Evolutionary conservation across 1,140 invertebrate genomes (phyloP).

Genomic region (Acarapis woodi): DNA sequence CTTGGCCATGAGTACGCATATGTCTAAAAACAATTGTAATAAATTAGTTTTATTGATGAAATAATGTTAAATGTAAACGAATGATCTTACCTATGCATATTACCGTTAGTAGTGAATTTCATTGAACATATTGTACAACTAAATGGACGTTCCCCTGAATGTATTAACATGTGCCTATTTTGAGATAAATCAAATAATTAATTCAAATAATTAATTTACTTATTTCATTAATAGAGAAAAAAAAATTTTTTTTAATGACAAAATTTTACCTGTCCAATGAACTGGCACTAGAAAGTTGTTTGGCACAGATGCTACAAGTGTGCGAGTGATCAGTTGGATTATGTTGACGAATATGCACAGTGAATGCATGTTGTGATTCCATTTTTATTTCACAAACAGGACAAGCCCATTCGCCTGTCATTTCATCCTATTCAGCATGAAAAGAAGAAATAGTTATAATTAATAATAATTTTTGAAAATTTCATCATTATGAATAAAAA

Average conservation of each 20-base stretch:
- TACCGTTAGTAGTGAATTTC: constrained; percentile 58
- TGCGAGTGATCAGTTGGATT: constrained; percentile 22
- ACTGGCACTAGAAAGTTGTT: constrained; percentile 35
- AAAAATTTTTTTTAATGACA: too few relatives aligned
- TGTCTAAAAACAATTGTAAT: too few relatives aligned
- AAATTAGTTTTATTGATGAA: too few relatives aligned
- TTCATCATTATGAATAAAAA: too few relatives aligned
- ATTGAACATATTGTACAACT: constrained; percentile 43
- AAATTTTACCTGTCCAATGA: constrained; percentile 41
- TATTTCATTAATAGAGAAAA: too few relatives aligned
- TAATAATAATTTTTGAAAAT: too few relatives aligned
- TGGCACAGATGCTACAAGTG: constrained; percentile 22
- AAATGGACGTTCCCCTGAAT: constrained; percentile 40
- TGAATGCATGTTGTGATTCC: constrained; percentile 30
- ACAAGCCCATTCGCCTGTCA: constrained; percentile 17
- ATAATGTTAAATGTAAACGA: too few relatives aligned
- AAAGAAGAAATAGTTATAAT: too few relatives aligned
- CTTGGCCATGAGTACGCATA: constrained; percentile 31
- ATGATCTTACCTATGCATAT: too few relatives aligned
- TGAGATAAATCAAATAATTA: too few relatives aligned
- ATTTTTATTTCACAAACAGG: constrained; percentile 30
- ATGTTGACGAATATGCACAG: constrained; percentile 33
- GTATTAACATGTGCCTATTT: constrained; percentile 40
- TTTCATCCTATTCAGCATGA: not conserved
- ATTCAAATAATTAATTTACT: too few relatives aligned